These are phyloP conservation scores for Vombatus ursinus DNA, from an alignment of 2,113 vertebrate species.

Conservation along the genomic window DNA sequence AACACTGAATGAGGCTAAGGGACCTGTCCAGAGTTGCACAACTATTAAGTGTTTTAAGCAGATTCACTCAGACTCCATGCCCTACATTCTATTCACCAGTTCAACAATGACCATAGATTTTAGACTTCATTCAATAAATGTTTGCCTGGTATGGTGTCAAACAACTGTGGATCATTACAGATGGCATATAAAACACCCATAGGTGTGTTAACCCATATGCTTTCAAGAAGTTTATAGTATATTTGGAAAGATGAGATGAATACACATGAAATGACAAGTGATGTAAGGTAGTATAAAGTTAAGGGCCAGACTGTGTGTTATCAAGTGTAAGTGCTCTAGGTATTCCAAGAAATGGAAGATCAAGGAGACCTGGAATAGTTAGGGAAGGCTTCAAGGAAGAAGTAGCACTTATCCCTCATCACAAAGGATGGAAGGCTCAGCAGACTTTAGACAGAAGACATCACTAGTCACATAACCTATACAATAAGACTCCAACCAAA, in stretches of 20 bases:
- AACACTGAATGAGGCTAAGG: background rate
- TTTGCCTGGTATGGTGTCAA: background rate
- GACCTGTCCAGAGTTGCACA: background rate
- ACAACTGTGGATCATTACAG: background rate
- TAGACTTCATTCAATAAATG: background rate
- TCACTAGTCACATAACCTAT: slow-evolving; percentile 17
- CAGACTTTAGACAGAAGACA: background rate
- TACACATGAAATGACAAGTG: background rate
- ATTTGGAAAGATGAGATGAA: background rate
- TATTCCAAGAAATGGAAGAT: background rate
- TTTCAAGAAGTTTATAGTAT: background rate
- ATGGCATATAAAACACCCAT: background rate
- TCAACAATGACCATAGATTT: background rate
- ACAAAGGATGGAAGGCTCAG: background rate
- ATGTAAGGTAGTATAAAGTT: background rate
- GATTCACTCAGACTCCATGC: background rate
- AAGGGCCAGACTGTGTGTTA: background rate
- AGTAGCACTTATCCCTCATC: background rate
- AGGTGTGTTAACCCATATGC: background rate
- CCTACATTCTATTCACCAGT: background rate
- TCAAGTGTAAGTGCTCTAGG: background rate
- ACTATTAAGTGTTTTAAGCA: background rate
- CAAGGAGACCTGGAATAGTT: background rate
- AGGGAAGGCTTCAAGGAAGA: background rate
- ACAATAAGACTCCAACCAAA: background rate